Evolutionary conservation across 2,797 vertebrate genomes (phyloP).

Genomic region (Chelmon rostratus): DNA sequence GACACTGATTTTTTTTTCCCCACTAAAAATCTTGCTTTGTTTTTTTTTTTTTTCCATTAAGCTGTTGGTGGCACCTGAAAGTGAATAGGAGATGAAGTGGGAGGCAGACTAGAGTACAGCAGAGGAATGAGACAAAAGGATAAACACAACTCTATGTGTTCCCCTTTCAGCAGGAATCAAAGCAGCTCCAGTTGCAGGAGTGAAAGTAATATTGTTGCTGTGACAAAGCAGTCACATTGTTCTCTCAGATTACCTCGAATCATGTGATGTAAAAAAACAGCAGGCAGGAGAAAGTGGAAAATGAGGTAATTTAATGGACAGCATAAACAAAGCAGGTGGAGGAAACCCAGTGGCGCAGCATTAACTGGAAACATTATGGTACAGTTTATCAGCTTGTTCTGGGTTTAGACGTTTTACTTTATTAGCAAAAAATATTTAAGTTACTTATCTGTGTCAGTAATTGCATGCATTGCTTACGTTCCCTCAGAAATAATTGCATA

Average conservation of each 20-base stretch:
- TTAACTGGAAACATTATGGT: slow-evolving; percentile 42
- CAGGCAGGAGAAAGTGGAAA: slow-evolving; percentile 56
- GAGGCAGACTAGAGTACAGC: slow-evolving; percentile 57
- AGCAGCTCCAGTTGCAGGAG: slow-evolving; percentile 67
- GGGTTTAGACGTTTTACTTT: slow-evolving; percentile 2
- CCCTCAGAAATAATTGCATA: slow-evolving; percentile 47
- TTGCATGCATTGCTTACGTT: slow-evolving; percentile 30
- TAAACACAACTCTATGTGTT: slow-evolving; percentile 71
- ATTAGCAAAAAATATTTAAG: neutral
- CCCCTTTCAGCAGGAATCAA: slow-evolving; percentile 76
- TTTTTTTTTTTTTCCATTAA: slow-evolving; percentile 49
- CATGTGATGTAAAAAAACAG: slow-evolving; percentile 64
- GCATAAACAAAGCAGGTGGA: slow-evolving; percentile 40
- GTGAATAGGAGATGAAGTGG: slow-evolving; percentile 62
- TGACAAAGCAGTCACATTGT: slow-evolving; percentile 77
- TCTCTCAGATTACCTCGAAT: slow-evolving; percentile 75
- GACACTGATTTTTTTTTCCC: slow-evolving; percentile 8
- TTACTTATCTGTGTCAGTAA: slow-evolving; percentile 41
- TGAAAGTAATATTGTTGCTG: slow-evolving; percentile 73
- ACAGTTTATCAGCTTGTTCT: slow-evolving; percentile 18
- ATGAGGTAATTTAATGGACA: slow-evolving; percentile 68
- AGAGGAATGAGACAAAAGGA: slow-evolving; percentile 71
- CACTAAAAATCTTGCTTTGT: slow-evolving; percentile 26
- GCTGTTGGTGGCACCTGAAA: slow-evolving; percentile 60
- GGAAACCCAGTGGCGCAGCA: slow-evolving; percentile 17